These are phyloP conservation scores for Pachypanchax playfairii DNA, from an alignment of 2,113 vertebrate species.

Conservation along the genomic window DNA sequence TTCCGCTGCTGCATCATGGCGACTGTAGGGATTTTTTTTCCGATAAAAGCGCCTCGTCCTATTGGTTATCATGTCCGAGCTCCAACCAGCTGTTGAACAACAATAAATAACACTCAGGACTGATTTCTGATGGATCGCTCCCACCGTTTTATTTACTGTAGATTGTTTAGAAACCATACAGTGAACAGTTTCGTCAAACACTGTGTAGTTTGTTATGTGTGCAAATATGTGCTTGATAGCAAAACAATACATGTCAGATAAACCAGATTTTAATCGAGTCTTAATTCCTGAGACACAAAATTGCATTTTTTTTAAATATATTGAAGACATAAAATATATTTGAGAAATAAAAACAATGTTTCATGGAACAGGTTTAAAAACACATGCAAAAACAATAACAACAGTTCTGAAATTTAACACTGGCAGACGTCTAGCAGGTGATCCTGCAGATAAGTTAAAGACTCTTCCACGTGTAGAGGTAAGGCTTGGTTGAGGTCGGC, in stretches of 20 bases:
- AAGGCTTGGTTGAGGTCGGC: slow-evolving; percentile 78
- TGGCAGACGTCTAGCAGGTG: slow-evolving; percentile 73
- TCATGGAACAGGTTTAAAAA: neutral
- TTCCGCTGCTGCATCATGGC: slow-evolving; percentile 87
- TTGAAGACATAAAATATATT: neutral
- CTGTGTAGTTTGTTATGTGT: neutral
- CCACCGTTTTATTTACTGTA: neutral
- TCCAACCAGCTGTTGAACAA: slow-evolving; percentile 72
- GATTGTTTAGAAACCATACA: neutral
- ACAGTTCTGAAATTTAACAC: slow-evolving; percentile 36
- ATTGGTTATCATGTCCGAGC: slow-evolving; percentile 62
- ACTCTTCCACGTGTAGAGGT: slow-evolving; percentile 81
- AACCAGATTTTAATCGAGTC: too few relatives aligned
- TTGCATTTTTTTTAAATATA: neutral
- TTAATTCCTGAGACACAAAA: too few relatives aligned
- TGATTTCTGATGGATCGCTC: neutral
- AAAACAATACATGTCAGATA: too few relatives aligned
- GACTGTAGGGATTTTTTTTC: slow-evolving; percentile 75
- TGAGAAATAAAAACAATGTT: neutral
- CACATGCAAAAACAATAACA: neutral
- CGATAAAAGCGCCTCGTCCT: slow-evolving; percentile 67
- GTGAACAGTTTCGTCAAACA: neutral
- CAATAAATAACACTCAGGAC: slow-evolving; percentile 46
- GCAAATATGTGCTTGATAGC: too few relatives aligned
- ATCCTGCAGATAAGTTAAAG: slow-evolving; percentile 77